Evolutionary conservation across 2,113 vertebrate species (phyloP).

Genomic region (Eretmochelys imbricata): DNA sequence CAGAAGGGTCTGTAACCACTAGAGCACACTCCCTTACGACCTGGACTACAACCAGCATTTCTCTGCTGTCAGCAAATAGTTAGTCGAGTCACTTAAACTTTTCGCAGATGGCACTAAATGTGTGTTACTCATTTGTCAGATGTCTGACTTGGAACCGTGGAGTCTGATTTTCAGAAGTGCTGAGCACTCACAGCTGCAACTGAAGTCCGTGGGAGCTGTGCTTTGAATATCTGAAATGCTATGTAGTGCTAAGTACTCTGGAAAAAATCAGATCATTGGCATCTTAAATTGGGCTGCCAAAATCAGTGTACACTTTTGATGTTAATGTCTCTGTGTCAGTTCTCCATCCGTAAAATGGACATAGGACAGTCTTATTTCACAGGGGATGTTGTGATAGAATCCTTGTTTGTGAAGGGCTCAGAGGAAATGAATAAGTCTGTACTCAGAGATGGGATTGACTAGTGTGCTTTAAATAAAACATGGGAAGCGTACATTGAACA

Average conservation of each 20-base stretch:
- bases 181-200: neutral
- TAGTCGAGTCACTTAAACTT: neutral
- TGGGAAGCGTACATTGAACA: neutral
- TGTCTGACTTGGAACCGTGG: neutral
- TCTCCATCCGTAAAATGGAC: neutral
- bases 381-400: neutral
- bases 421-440: neutral
- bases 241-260: neutral
- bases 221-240: neutral
- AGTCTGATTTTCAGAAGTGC: neutral
- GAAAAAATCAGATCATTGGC: neutral
- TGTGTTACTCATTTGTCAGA: neutral
- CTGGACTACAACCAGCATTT: neutral
- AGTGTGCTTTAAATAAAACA: neutral
- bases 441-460: too few relatives aligned
- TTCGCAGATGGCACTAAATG: neutral
- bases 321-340: neutral
- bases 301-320: neutral
- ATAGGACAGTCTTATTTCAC: neutral
- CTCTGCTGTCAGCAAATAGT: neutral
- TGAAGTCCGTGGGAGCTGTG: neutral
- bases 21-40: neutral
- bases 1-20: neutral
- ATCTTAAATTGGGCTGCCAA: neutral
- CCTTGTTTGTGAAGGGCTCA: neutral